phyloP scores from a whole-genome alignment of 2,888 invertebrate species.

The Kryphioiulus occultus region DNA sequence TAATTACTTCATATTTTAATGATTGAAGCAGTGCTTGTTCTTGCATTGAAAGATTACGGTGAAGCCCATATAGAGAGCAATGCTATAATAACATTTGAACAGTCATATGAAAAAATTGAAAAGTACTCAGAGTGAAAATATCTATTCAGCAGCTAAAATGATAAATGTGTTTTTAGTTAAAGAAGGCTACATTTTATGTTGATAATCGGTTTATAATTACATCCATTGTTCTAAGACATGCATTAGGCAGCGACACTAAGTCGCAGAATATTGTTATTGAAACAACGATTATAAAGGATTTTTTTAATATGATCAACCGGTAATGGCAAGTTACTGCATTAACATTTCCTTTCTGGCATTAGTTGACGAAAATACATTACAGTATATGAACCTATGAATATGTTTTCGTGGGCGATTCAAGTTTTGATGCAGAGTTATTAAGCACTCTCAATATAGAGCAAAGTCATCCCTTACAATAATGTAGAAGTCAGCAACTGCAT shows the following conservation, averaged over 20 bases:
- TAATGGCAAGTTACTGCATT: too few species aligned
- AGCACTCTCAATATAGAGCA: not conserved
- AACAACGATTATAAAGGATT: too few species aligned
- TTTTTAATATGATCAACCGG: too few species aligned
- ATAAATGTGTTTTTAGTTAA: too few species aligned
- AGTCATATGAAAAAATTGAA: not conserved
- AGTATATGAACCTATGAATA: not conserved
- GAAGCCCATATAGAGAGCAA: not conserved
- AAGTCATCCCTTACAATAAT: not conserved
- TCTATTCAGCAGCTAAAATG: too few species aligned
- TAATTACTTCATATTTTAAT: slow-evolving; percentile 32
- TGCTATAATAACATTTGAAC: not conserved
- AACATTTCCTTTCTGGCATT: not conserved
- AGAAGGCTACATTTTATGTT: too few species aligned
- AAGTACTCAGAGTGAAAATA: not conserved
- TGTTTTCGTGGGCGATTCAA: too few species aligned
- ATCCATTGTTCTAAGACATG: too few species aligned
- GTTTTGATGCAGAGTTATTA: not conserved
- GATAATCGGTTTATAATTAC: too few species aligned
- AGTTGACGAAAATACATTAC: not conserved
- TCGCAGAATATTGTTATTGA: too few species aligned
- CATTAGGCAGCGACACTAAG: too few species aligned
- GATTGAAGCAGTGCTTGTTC: not conserved
- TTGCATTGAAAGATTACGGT: not conserved
- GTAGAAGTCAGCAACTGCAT: not conserved